Base-by-base conservation (phyloP, 2,113 vertebrate genomes). In the Coreoperca whiteheadi region DNA sequence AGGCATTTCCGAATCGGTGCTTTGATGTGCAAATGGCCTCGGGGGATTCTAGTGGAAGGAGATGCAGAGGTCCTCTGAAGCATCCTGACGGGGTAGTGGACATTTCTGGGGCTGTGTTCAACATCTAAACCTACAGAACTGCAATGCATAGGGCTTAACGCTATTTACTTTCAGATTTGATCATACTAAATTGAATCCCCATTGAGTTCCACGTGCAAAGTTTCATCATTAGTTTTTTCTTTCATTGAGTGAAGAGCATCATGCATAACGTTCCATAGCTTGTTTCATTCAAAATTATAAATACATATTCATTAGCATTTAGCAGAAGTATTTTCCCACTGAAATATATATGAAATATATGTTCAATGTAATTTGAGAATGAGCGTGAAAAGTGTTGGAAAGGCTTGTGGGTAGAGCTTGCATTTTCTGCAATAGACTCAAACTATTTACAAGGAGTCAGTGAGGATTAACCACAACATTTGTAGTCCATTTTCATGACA, bases 11-110 rank as follows among this genome's bases (percentile, higher is more conserved):
- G 79, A 83, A 86, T 83, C 14, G 4, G 43, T 60, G 70, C 90
- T 90, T 92, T 92, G 91, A 92, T 90, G 88, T 90, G 85, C 61
- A 75, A 78, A 74, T 69, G 87, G 83, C 88, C 91, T 87, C 83
- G 76, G 90, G 81, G 88, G 78, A 83, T 88, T 90, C 73, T 50
- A 61, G 65, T 77, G 77, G 69, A 84, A 84, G 83, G 79, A 84
- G 90, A 88, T 77, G 78, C 85, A 87, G 83, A 89, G 79, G 79
- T 83, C 81, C 78, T 87, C 76, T 86, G 72, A 89, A 76, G 81
- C 71, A 85, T 88, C 78, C 88, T 89, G 83, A 88, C 61, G 7
- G 75, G 57, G 53, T 48, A 73, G 79, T 65, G 74, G 82, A 87
- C 51, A 82, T 77, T 88, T 91, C 77, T 88, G 48, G 51, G 74